Evolutionary conservation across 2,797 vertebrate species (phyloP).

Genomic region (Sternotherus odoratus): DNA sequence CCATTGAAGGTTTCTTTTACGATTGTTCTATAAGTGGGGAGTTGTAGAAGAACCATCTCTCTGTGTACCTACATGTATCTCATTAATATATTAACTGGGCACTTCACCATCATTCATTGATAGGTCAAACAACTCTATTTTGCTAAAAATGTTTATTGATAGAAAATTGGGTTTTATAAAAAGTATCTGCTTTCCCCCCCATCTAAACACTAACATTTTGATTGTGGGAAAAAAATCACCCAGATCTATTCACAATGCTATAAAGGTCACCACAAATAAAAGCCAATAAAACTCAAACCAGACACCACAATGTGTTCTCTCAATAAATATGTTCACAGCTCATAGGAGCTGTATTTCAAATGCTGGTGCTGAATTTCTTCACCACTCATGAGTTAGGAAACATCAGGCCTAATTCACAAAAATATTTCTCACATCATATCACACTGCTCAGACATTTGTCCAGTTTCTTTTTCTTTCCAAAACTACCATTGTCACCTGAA

Average conservation of each 20-base stretch:
- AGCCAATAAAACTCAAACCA: background rate
- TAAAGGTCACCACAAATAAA: background rate
- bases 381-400: background rate
- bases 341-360: background rate
- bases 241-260: background rate
- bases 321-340: background rate
- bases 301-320: background rate
- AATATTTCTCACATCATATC: background rate
- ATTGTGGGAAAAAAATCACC: background rate
- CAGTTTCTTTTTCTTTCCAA: background rate
- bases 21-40: background rate
- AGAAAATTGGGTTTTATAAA: background rate
- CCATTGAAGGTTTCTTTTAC: background rate
- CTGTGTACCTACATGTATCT: background rate
- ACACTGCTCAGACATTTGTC: background rate
- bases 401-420: background rate
- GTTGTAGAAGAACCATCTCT: background rate
- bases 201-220: background rate
- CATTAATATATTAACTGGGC: fast-evolving
- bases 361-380: background rate
- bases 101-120: background rate
- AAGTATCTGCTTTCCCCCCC: background rate
- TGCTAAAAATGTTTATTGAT: background rate
- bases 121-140: background rate
- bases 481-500: background rate